Evolutionary conservation across 2,113 vertebrate genomes (phyloP), one percentile per base, ranked within the genome.

Genomic region (Saccopteryx leptura): DNA sequence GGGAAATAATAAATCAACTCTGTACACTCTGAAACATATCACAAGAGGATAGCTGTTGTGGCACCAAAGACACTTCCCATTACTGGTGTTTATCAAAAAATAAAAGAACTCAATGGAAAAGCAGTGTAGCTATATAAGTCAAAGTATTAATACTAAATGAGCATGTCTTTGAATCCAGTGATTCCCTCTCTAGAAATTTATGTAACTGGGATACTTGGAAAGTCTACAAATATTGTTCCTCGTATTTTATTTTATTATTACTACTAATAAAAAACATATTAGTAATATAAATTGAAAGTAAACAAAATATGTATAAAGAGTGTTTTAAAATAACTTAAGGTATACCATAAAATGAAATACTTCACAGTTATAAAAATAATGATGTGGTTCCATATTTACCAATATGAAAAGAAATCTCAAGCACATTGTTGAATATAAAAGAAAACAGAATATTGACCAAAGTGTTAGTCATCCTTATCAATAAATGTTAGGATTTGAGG

Each of bases 291-390:
- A 52, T 61, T 65, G 6, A 90, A 96, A 87, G 9, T 66, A 88
- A 93, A 93, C 69, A 58, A 92, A 89, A 33, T 63, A 33, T 50
- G 54, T 93, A 68, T 75, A 91, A 74, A 21, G 7, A 58, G 12
- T 7, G 13, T 72, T 84, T 92, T 71, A 39, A 66, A 91, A 56
- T 61, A 91, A 71, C 54, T 54, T 68, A 79, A 76, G 52, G 28
- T 21, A 50, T 72, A 68, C n/a, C 52, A 85, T 78, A 60, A 26
- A 24, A 46, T 84, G 60, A 84, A 88, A 94, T 60, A 79, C 26
- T 75, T 60, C 39, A 56, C 31, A 90, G 76, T 71, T n/a, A 91
- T n/a, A 91, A 88, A 95, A 96, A 90, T 63, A 80, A 83, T 75
- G 31, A 60, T 66, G 11, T 63, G 14, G 26, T 78, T 72, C 52